Evolutionary conservation across 2,113 vertebrate genomes (phyloP).

Genomic region (Rhinopomastus cyanomelas): DNA sequence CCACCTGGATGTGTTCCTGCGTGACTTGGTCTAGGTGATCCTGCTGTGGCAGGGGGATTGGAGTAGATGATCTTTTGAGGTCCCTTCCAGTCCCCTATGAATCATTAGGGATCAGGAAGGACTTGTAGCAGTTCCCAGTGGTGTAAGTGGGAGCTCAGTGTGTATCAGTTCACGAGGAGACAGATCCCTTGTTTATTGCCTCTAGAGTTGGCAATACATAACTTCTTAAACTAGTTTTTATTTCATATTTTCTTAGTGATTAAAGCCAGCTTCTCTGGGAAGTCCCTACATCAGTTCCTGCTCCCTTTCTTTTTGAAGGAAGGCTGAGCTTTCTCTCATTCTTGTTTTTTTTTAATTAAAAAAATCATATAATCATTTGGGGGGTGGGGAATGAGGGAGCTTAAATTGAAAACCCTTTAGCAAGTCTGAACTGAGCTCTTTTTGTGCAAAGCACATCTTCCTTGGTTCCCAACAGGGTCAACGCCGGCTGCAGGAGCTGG

Average conservation of each 20-base stretch:
- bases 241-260: background rate
- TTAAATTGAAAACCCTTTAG: background rate
- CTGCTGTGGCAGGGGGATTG: no score
- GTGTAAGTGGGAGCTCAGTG: background rate
- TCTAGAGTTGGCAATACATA: background rate
- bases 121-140: background rate
- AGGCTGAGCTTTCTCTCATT: background rate
- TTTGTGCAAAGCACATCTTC: background rate
- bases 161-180: background rate
- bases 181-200: background rate
- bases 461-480: accelerated
- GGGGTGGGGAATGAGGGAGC: background rate
- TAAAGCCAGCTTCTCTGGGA: background rate
- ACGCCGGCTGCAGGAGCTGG: background rate
- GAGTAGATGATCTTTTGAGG: no score
- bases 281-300: accelerated
- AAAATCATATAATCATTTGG: background rate
- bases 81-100: no score
- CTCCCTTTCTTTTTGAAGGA: background rate
- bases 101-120: no score
- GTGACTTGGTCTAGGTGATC: no score
- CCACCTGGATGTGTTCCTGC: no score
- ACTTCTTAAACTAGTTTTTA: background rate
- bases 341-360: background rate
- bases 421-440: background rate